Evolutionary conservation across 2,797 vertebrate species (phyloP).

Genomic region (Protosalanx chinensis): DNA sequence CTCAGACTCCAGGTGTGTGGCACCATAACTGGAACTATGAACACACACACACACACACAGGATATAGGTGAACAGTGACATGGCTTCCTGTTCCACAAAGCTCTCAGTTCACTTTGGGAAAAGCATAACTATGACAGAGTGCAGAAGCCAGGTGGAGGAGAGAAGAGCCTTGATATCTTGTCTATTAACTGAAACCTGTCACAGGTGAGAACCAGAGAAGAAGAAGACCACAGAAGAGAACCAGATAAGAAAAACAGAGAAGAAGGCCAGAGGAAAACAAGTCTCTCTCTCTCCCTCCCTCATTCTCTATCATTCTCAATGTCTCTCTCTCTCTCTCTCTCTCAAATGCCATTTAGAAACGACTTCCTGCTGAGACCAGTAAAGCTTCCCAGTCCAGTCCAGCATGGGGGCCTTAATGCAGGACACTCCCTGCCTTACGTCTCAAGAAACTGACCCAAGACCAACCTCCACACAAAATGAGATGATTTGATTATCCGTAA

Average conservation of each 20-base stretch:
- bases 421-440: background rate
- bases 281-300: background rate
- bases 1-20: conserved; percentile 88
- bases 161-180: background rate
- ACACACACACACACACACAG: conserved; percentile 29
- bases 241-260: no score
- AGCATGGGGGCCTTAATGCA: background rate
- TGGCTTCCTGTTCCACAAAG: conserved; percentile 5
- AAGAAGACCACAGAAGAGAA: no score
- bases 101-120: no score
- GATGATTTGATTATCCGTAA: no score
- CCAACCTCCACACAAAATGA: background rate
- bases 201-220: no score
- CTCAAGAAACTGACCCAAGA: background rate
- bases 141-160: background rate
- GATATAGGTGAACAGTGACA: background rate
- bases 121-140: no score
- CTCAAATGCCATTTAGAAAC: background rate
- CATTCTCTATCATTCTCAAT: background rate
- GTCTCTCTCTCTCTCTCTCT: no score
- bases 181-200: background rate
- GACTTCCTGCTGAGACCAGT: background rate
- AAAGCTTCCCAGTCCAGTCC: background rate
- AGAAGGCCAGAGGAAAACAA: no score
- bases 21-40: conserved; percentile 91